Percentiles rank a stretch among this genome's conserved stretches.
Conservation (phyloP, 2,888 invertebrate species). For the Heliconius hortense region DNA sequence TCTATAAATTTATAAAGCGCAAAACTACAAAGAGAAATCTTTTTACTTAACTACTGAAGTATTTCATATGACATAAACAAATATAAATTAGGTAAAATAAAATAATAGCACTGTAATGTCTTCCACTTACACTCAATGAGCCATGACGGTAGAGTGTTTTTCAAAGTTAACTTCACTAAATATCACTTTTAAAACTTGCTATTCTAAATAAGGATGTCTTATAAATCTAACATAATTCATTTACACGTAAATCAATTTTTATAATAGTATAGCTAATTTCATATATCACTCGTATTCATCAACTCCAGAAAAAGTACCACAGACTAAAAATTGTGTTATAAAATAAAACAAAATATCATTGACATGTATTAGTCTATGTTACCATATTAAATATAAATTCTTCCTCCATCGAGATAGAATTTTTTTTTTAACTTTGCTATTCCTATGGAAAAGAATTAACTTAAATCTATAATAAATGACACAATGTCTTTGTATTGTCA, state of each 20-base stretch:
- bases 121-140: conserved; percentile 49
- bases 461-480: too few species aligned
- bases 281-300: conserved; percentile 33
- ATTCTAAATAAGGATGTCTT: conserved; percentile 18
- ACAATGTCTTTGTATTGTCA: too few species aligned
- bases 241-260: conserved; percentile 40
- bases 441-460: too few species aligned
- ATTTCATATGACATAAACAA: conserved; percentile 20
- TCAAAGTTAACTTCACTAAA: conserved; percentile 16
- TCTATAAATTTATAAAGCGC: background rate
- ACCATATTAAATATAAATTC: background rate
- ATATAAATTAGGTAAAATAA: conserved; percentile 39
- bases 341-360: conserved; percentile 18
- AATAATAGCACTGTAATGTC: conserved; percentile 43
- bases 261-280: conserved; percentile 22
- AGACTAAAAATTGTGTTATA: conserved; percentile 16
- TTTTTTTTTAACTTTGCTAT: too few species aligned
- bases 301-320: conserved; percentile 29
- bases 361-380: background rate
- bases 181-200: conserved; percentile 7
- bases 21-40: background rate
- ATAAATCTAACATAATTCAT: conserved; percentile 35
- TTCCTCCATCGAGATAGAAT: too few species aligned
- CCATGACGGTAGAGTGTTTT: conserved; percentile 43
- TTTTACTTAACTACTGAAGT: background rate